These are phyloP conservation scores for Glareola pratincola DNA, from an alignment of 2,113 vertebrate genomes.

Conservation along the genomic window DNA sequence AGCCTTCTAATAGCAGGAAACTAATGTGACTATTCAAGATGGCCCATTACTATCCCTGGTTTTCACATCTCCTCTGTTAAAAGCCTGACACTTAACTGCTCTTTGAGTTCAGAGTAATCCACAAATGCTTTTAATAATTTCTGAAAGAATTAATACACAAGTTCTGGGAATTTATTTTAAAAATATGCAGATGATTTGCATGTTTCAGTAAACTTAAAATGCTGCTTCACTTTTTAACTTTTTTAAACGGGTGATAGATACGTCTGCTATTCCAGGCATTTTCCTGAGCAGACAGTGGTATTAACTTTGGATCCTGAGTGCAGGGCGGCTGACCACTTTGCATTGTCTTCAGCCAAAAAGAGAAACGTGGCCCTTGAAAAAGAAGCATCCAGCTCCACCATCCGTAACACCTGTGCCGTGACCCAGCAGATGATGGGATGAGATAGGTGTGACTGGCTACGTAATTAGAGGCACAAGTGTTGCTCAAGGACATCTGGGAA, in stretches of 20 bases:
- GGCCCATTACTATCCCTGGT: neutral
- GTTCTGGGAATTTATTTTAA: neutral
- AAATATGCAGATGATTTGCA: neutral
- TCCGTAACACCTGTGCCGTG: too few relatives aligned
- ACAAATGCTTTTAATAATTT: neutral
- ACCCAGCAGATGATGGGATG: neutral
- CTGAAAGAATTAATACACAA: neutral
- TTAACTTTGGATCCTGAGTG: neutral
- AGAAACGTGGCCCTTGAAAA: neutral
- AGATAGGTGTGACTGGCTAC: neutral
- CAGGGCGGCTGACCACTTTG: neutral
- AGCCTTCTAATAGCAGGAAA: neutral
- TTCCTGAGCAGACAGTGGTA: neutral
- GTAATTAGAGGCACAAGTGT: neutral
- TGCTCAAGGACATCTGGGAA: neutral
- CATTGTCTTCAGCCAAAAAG: rapidly evolving
- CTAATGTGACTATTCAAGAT: neutral
- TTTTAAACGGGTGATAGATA: neutral
- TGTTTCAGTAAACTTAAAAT: neutral
- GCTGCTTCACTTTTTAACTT: neutral
- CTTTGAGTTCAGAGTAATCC: neutral
- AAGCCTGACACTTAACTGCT: neutral
- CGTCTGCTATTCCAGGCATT: neutral
- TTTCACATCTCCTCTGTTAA: neutral
- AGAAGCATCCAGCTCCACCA: neutral